Evolutionary conservation across 2,888 invertebrate species (phyloP), one percentile per base, ranked within the genome.

Genomic region (Teleogryllus oceanicus): DNA sequence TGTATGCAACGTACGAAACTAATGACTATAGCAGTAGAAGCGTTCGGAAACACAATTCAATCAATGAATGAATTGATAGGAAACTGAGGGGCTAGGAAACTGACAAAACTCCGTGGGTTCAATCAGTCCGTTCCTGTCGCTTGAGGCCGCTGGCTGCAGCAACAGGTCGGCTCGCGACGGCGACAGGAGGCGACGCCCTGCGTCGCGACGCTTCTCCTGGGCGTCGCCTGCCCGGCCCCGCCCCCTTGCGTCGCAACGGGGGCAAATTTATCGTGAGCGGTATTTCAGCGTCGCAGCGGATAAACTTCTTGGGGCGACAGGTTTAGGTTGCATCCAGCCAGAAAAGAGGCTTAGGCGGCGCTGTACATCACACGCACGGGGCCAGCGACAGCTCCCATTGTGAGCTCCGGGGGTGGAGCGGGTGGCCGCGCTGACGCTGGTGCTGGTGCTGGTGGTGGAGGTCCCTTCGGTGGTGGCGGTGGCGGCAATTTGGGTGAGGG

Each of bases 321-420:
- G 62, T 62, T 62, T 62, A 62, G 62, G 62, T 62, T 62, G 62
- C 62, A 62, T 62, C 62, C 62, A 62, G n/a, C 62, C 62, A 62
- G 62, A 62, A 62, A 62, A 62, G 62, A 62, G n/a, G 62, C 62
- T 62, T 62, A 62, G 62, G 62, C 62, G 16, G 62, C 62, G n/a
- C 62, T 62, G 62, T 62, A 62, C 62, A 62, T 62, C 62, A 62
- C 62, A n/a, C 13, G 62, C 62, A 62, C 62, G 13, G 16, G 62
- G 62, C 4, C 62, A 37, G 62, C n/a, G 62, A 62, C 62, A 11
- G 16, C 62, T 62, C 62, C 62, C n/a, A 62, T 62, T 62, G 62
- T 62, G 62, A 4, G 37, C 37, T 37, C 37, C 37, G 37, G 37
- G 37, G 37, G 37, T 8, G 37, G 37, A 37, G 37, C 5, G 37